Evolutionary conservation across 2,888 invertebrate genomes (phyloP), one percentile per base, ranked within the genome.

Genomic region (Euplexia lucipara): DNA sequence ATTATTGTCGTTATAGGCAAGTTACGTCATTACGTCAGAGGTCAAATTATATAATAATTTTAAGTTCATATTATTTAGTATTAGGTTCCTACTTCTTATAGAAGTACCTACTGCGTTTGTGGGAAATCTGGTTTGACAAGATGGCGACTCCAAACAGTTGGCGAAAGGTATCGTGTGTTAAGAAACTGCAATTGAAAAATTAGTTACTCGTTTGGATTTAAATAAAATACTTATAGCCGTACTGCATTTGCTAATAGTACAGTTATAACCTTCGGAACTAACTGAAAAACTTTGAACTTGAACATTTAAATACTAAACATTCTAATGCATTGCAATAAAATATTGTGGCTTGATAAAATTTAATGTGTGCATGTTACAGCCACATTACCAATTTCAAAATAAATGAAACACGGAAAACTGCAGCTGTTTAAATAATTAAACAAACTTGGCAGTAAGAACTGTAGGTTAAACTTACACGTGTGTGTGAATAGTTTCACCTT

Each of bases 11-110:
- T 61, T 67, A 60, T 53, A 67, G 67, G 44, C 63, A 45, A 56
- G 70, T 68, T 62, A 57, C 66, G 62, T 59, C 58, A 72, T 34
- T 58, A 59, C 58, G 62, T 68, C 64, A 66, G 64, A 81, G 78
- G 75, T 68, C 54, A 48, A 34, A 60, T 81, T 81, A 81, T 75
- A 75, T 79, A 79, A 79, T 47, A 57, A 58, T 63, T 62, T 42
- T 42, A 53, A 59, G 41, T 63, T 65, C 61, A 71, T 42, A 39
- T 47, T 41, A 51, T 20, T 44, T 57, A 58, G 22, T 44, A 22
- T 39, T n/a, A 35, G 20, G 12, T 47, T 20, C 6, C 14, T 20
- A 34, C 5, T 18, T 30, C 8, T 26, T 32, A 42, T 9, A 69
- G 4, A 35, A 70, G 26, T 3, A 65, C 32, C 9, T 35, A 12